Percentiles rank a stretch among this genome's conserved stretches.
Conservation (phyloP, 2,113 vertebrate species). For the Apistogramma diplotaenia region DNA sequence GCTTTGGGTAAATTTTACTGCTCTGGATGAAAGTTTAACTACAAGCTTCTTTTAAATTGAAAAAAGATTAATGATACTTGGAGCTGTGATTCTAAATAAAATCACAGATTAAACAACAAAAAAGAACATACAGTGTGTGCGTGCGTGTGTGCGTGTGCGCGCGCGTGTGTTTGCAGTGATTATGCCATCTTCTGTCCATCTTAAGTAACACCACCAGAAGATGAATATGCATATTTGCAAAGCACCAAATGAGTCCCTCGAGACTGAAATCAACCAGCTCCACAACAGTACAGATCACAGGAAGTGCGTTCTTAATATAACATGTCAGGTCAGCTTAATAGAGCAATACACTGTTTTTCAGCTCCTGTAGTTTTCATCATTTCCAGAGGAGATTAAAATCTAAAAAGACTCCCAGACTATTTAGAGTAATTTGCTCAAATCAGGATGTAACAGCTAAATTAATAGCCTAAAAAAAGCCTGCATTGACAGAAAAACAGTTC, state of each 20-base stretch:
- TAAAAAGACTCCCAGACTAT: background rate
- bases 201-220: background rate
- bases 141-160: too few species aligned
- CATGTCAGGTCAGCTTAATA: background rate
- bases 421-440: slow-evolving; percentile 5
- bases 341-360: background rate
- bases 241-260: background rate
- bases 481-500: slow-evolving; percentile 9
- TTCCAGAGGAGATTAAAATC: slow-evolving; percentile 22
- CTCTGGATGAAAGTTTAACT: slow-evolving; percentile 8
- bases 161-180: background rate
- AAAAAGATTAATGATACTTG: background rate
- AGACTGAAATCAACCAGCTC: background rate
- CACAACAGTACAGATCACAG: background rate
- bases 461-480: background rate
- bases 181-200: background rate
- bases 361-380: background rate
- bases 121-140: background rate
- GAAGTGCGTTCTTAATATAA: background rate
- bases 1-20: slow-evolving; percentile 15
- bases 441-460: background rate
- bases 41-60: slow-evolving; percentile 4
- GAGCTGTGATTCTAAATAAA: background rate
- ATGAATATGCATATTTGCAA: background rate
- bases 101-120: background rate